These are phyloP conservation scores for Epirrita christyi DNA, from an alignment of 2,888 invertebrate species.

Conservation along the genomic window DNA sequence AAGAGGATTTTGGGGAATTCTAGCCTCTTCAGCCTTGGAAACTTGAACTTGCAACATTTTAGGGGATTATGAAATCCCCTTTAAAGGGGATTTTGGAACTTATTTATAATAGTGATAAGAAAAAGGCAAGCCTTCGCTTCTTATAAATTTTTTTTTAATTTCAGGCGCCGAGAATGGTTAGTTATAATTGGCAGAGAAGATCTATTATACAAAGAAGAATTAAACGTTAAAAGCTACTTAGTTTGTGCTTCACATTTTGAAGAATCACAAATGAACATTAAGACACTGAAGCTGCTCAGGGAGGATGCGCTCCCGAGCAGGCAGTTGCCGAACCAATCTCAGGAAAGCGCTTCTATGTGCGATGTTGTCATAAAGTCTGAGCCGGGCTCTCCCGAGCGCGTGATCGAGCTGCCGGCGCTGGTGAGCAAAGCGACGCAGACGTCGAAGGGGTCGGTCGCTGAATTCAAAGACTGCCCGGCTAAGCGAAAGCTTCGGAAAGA, in stretches of 20 bases:
- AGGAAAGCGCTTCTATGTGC: conserved; percentile 12
- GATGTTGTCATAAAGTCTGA: conserved; percentile 25
- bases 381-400: conserved; percentile 8
- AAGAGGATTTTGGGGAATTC: no score
- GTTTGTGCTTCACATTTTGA: conserved; percentile 26
- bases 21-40: no score
- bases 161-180: conserved; percentile 27
- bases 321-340: not conserved
- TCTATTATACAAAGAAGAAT: conserved; percentile 17
- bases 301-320: conserved; percentile 23
- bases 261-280: conserved; percentile 23
- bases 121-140: not conserved
- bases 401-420: conserved; percentile 14
- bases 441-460: conserved; percentile 10
- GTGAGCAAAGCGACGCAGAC: conserved; percentile 23
- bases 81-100: no score
- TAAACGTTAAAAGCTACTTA: conserved; percentile 22
- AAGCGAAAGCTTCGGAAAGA: conserved; percentile 23
- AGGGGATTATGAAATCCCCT: no score
- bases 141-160: conserved; percentile 1
- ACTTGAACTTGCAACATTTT: no score
- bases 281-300: conserved; percentile 17
- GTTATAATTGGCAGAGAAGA: conserved; percentile 25
- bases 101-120: no score
- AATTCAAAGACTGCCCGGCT: conserved; percentile 10